phyloP scores from a whole-genome alignment of 2,113 vertebrate species.

The Ochotona curzoniae region DNA sequence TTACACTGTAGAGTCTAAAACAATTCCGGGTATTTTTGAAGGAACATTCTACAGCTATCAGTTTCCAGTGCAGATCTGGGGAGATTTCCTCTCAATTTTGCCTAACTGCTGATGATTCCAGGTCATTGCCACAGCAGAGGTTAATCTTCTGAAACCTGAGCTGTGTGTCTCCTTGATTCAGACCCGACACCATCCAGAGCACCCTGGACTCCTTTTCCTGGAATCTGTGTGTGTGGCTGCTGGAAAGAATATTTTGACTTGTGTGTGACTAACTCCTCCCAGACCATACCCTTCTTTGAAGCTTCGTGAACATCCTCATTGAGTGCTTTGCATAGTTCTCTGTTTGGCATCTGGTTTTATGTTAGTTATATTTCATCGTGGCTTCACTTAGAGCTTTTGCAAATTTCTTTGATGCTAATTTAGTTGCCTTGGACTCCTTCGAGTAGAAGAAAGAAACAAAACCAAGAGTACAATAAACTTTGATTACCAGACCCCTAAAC shows the following conservation, averaged over 20 bases:
- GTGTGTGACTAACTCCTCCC: conserved; percentile 38
- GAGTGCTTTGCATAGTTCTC: conserved; percentile 16
- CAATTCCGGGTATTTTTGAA: background rate
- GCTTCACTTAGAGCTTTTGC: conserved; percentile 58
- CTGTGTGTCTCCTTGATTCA: background rate
- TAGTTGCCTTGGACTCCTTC: conserved; percentile 64
- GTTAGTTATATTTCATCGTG: conserved; percentile 49
- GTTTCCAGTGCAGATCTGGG: background rate
- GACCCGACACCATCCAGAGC: background rate
- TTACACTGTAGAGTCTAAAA: background rate
- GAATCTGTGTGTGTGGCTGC: background rate
- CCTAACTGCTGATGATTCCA: background rate
- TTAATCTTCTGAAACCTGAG: background rate
- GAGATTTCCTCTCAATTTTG: background rate
- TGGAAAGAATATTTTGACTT: background rate
- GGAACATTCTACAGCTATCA: background rate
- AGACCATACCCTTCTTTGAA: background rate
- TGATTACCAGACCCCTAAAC: conserved; percentile 53
- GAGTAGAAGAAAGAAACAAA: conserved; percentile 66
- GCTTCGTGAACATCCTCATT: background rate
- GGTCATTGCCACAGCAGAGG: background rate
- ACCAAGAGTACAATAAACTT: conserved; percentile 65
- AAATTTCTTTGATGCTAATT: conserved; percentile 74
- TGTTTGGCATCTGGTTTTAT: conserved; percentile 64
- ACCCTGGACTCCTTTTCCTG: background rate